Conservation (phyloP, 2,888 invertebrate species). For the Cataglyphis livida region DNA sequence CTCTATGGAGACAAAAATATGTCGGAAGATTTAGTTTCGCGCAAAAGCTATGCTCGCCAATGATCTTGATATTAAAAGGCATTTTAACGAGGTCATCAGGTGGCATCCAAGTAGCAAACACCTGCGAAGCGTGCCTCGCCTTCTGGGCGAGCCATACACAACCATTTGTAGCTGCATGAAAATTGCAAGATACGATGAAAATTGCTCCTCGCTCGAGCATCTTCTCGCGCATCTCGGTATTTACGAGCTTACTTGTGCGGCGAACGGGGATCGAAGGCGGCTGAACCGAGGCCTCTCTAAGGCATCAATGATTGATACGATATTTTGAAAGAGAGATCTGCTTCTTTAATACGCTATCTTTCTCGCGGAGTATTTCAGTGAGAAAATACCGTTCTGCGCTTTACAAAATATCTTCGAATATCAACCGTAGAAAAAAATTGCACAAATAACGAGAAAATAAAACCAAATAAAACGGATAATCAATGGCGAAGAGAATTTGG, state of each 20-base stretch:
- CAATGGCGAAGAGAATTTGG: slow-evolving; percentile 37
- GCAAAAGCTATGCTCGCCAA: background rate
- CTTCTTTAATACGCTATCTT: slow-evolving; percentile 37
- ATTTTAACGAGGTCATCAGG: slow-evolving; percentile 49
- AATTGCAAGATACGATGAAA: slow-evolving; percentile 58
- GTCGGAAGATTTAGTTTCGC: slow-evolving; percentile 11
- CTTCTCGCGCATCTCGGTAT: slow-evolving; percentile 28
- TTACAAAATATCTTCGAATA: slow-evolving; percentile 34
- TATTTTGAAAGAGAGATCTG: slow-evolving; percentile 9
- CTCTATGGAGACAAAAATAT: background rate
- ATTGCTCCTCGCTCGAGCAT: slow-evolving; percentile 49
- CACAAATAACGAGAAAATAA: slow-evolving; percentile 21
- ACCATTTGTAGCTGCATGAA: slow-evolving; percentile 56
- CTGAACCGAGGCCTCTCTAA: slow-evolving; percentile 36
- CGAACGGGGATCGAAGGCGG: slow-evolving; percentile 51
- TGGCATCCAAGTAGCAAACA: slow-evolving; percentile 34
- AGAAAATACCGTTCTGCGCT: slow-evolving; percentile 22
- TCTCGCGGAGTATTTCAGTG: slow-evolving; percentile 43
- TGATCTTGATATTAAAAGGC: slow-evolving; percentile 43
- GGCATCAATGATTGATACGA: slow-evolving; percentile 62
- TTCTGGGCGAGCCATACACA: slow-evolving; percentile 41
- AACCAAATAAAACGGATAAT: slow-evolving; percentile 35
- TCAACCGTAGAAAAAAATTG: background rate
- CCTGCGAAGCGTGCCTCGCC: slow-evolving; percentile 31
- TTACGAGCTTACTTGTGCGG: slow-evolving; percentile 41